Evolutionary conservation across 2,797 vertebrate genomes (phyloP).

Genomic region (Clarias platycephalus): DNA sequence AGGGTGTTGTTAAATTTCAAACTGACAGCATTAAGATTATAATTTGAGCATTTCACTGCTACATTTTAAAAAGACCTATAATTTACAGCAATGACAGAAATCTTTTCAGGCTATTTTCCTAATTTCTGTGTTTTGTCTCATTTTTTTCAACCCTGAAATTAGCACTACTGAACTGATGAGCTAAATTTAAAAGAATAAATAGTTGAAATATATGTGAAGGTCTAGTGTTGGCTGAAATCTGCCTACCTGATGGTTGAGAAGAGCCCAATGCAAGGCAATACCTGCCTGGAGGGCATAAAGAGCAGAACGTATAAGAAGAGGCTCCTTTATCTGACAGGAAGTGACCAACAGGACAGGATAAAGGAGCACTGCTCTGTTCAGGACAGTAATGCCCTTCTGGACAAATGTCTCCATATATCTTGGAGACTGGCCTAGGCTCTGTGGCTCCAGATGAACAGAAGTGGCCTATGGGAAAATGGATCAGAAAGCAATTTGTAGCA

Average conservation of each 20-base stretch:
- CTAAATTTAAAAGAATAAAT: not conserved
- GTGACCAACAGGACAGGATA: constrained; percentile 82
- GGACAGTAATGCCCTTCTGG: constrained; percentile 87
- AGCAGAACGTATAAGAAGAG: constrained; percentile 73
- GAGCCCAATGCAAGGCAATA: constrained; percentile 75
- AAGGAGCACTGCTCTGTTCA: constrained; percentile 73
- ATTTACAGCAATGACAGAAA: not conserved
- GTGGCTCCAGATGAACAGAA: constrained; percentile 71
- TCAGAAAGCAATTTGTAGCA: constrained; percentile 21
- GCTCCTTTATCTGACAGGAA: constrained; percentile 76
- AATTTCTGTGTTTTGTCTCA: not conserved
- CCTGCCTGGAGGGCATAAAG: constrained; percentile 78
- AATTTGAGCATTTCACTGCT: not conserved
- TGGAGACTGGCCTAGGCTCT: constrained; percentile 69
- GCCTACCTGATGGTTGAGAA: constrained; percentile 70
- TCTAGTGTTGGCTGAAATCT: not conserved
- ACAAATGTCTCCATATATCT: constrained; percentile 82
- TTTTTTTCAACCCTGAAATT: not conserved
- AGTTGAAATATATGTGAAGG: not conserved
- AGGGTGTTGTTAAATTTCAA: not conserved
- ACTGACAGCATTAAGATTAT: not conserved
- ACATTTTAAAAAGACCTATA: not conserved
- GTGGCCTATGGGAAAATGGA: constrained; percentile 66
- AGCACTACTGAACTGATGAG: not conserved
- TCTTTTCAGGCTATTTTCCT: not conserved